Evolutionary conservation across 2,888 invertebrate genomes (phyloP), one percentile per base, ranked within the genome.

Genomic region (Tenthredo scrophulariae): DNA sequence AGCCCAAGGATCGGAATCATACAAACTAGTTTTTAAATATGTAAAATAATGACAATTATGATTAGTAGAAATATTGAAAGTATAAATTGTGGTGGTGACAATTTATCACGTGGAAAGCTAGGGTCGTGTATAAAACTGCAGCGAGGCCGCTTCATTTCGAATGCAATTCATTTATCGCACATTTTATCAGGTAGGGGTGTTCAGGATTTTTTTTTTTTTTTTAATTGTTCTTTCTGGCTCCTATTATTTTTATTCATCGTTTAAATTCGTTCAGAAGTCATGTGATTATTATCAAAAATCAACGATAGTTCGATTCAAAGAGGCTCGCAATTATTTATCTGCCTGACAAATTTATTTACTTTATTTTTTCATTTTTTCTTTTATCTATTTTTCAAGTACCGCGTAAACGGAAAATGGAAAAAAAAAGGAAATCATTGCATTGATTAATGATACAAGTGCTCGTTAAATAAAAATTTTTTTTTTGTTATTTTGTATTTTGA

Each of bases 31-130:
- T 86, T 86, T 87, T 85, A 85, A 87, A 85, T 58, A 72, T 85
- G 86, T 85, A 86, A 84, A 86, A 83, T 40, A 85, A 85, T 80
- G 85, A 85, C 85, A 82, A 82, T 85, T 85, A 85, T 79, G 54
- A 85, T 85, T 85, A 85, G 83, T 85, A 84, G 85, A 84, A 86
- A 84, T 85, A 85, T 86, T 87, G 86, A 87, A 86, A 86, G 85
- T 86, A 86, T 84, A 85, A 58, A 85, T 85, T 79, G 85, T 80
- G 85, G 70, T 40, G 85, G 70, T 79, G 70, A 85, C 70, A 82
- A 58, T 85, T 85, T 79, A 72, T 85, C 82, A 70, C 80, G 85
- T 70, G 82, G 70, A 79, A 80, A 82, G 80, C 70, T 79, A 72
- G 37, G 54, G 50, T 85, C 54, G 85, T 80, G 80, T 80, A 80